Evolutionary conservation across 2,113 vertebrate species (phyloP).

Genomic region (Vulpes ferrilata): DNA sequence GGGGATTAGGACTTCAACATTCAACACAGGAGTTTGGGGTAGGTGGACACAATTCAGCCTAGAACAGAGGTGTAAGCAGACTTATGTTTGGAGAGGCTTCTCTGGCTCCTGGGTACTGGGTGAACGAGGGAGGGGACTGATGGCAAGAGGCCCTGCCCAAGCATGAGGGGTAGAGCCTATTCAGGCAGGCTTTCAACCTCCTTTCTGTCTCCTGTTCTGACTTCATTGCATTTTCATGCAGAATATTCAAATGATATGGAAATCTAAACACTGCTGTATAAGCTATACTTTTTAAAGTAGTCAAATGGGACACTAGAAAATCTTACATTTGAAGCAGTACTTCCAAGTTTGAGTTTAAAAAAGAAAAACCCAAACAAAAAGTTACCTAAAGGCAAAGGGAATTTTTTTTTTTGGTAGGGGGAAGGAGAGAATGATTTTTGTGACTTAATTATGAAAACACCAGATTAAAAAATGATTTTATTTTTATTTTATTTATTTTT

Average conservation of each 20-base stretch:
- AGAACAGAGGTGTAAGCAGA: background rate
- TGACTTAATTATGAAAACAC: conserved; percentile 31
- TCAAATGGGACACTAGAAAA: background rate
- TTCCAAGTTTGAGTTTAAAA: background rate
- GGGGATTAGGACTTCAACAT: background rate
- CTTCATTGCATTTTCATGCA: background rate
- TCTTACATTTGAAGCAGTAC: background rate
- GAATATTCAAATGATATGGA: background rate
- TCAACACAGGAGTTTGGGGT: background rate
- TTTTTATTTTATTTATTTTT: too few species aligned
- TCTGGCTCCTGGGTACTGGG: background rate
- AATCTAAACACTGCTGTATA: background rate
- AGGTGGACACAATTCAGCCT: background rate
- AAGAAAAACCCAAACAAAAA: background rate
- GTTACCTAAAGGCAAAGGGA: background rate
- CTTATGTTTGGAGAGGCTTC: background rate
- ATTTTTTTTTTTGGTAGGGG: background rate
- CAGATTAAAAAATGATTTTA: background rate
- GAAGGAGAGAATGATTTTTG: background rate
- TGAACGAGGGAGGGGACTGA: background rate
- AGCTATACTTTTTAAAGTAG: background rate
- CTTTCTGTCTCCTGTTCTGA: background rate
- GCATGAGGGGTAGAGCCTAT: too few species aligned
- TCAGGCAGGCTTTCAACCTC: background rate
- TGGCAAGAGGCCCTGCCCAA: background rate